These are phyloP conservation scores for Numenius phaeopus DNA, from an alignment of 2,797 vertebrate genomes.

Conservation along the genomic window DNA sequence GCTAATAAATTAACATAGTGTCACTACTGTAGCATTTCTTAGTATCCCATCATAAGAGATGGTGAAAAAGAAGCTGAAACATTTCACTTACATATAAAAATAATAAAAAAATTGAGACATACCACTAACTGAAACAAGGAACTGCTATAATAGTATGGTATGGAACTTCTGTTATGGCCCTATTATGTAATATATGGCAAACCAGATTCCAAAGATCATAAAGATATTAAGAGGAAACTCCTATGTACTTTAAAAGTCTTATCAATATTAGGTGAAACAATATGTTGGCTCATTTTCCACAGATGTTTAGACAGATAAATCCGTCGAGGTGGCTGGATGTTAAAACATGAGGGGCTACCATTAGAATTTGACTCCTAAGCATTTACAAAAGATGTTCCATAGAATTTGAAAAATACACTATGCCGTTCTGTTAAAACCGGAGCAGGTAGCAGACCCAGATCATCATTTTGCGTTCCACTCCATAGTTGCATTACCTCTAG, in stretches of 20 bases:
- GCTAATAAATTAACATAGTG: neutral
- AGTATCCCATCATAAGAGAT: neutral
- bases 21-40: neutral
- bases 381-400: neutral
- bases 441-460: neutral
- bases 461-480: neutral
- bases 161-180: neutral
- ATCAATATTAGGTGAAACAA: neutral
- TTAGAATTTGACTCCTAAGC: neutral
- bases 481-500: neutral
- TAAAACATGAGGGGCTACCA: neutral
- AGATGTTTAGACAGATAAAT: neutral
- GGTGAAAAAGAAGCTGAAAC: neutral
- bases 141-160: neutral
- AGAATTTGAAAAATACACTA: neutral
- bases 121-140: neutral
- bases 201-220: neutral
- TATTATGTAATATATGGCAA: neutral
- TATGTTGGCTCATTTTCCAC: neutral
- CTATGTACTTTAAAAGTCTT: neutral
- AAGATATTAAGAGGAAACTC: neutral
- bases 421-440: neutral
- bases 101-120: neutral
- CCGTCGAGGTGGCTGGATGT: neutral
- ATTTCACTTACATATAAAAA: neutral